phyloP scores from a whole-genome alignment of 2,888 invertebrate genomes.

The Beris morrisii region DNA sequence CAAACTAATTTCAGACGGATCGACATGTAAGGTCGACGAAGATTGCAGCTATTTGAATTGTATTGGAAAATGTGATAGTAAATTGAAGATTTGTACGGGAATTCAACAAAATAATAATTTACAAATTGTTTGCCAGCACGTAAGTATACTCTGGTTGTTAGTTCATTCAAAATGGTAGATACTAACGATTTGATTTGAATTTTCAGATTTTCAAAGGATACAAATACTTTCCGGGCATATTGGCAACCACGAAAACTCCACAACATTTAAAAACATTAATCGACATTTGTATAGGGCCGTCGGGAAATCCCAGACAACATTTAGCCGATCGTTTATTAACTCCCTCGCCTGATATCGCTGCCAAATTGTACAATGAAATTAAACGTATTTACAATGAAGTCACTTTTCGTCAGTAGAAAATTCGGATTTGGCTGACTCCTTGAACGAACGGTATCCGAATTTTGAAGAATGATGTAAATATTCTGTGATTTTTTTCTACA shows the following conservation, averaged over 20 bases:
- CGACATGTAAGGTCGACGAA: conserved; percentile 45
- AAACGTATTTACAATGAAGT: conserved; percentile 49
- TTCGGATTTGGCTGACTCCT: background rate
- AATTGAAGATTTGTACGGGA: conserved; percentile 47
- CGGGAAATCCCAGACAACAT: conserved; percentile 45
- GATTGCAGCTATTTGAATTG: conserved; percentile 51
- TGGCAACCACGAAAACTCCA: conserved; percentile 48
- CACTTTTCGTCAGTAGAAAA: conserved; percentile 40
- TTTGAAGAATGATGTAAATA: background rate
- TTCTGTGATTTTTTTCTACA: conserved; percentile 8
- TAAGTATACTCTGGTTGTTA: conserved; percentile 19
- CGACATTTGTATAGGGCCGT: conserved; percentile 50
- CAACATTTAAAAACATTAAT: conserved; percentile 46
- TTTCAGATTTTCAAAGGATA: conserved; percentile 48
- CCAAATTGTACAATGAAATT: conserved; percentile 51
- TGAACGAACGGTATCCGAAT: no score
- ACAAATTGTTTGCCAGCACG: conserved; percentile 50
- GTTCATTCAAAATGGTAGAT: background rate
- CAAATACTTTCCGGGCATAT: conserved; percentile 49
- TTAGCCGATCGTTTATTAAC: conserved; percentile 46
- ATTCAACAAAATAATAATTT: conserved; percentile 54
- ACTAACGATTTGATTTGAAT: background rate
- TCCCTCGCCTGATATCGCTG: conserved; percentile 48
- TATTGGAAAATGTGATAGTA: conserved; percentile 49
- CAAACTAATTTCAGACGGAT: conserved; percentile 49